A percentile compares a stretch with the other conserved stretches of the same genome.
These are phyloP conservation scores for Sussaba pulchella DNA, from an alignment of 2,888 invertebrate genomes.

Conservation along the genomic window DNA sequence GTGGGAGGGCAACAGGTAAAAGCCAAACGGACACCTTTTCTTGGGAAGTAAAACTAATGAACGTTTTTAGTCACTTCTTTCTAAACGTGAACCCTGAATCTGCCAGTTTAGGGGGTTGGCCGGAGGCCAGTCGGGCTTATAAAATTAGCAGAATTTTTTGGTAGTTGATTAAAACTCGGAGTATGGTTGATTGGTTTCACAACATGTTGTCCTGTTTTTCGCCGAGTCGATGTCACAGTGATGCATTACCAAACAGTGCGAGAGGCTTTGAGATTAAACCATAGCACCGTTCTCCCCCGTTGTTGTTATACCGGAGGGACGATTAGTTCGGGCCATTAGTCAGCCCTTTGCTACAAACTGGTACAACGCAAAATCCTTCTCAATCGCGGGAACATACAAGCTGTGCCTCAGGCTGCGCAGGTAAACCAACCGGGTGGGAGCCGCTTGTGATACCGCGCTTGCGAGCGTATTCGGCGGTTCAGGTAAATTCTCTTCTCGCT, in stretches of 20 bases:
- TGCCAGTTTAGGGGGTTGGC: too few relatives aligned
- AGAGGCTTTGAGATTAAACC: constrained; percentile 24
- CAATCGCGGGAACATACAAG: constrained; percentile 7
- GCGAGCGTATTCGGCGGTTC: constrained; percentile 34
- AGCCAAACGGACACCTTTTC: constrained; percentile 15
- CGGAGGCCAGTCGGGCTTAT: too few relatives aligned
- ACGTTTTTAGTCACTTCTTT: constrained; percentile 49
- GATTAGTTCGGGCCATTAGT: constrained; percentile 83
- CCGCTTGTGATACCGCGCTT: constrained; percentile 23
- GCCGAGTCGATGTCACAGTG: background rate
- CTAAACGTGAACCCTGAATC: background rate
- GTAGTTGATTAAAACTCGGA: too few relatives aligned
- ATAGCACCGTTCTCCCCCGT: constrained; percentile 1
- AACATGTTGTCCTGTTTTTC: background rate
- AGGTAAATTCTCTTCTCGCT: constrained; percentile 46
- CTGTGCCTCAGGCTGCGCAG: constrained; percentile 13
- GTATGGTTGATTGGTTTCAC: too few relatives aligned
- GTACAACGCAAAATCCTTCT: constrained; percentile 48
- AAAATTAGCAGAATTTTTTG: too few relatives aligned
- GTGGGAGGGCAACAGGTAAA: background rate
- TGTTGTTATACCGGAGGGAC: constrained; percentile 60
- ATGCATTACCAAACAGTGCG: constrained; percentile 36
- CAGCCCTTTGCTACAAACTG: constrained; percentile 74
- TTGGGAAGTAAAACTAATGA: constrained; percentile 68
- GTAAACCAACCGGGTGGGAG: constrained; percentile 6